These are phyloP conservation scores for Gallirallus australis DNA, from an alignment of 2,797 vertebrate species.

Conservation along the genomic window DNA sequence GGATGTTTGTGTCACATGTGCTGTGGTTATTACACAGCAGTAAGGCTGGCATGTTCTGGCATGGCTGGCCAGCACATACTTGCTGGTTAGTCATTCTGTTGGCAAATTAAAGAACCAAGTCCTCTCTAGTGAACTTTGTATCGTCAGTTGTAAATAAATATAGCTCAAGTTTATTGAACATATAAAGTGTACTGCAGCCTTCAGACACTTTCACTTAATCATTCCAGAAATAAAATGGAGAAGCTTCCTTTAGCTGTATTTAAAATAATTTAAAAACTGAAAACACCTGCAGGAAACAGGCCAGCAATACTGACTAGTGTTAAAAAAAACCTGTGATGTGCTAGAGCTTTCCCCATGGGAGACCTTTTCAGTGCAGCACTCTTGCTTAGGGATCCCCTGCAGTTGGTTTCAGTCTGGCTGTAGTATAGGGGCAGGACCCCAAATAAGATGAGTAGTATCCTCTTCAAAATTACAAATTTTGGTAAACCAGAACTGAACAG, in stretches of 20 bases:
- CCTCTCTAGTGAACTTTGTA: constrained; percentile 7
- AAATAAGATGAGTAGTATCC: not conserved
- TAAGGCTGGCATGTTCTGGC: not conserved
- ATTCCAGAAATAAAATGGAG: not conserved
- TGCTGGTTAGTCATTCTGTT: not conserved
- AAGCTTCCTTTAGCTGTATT: not conserved
- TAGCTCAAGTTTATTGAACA: not conserved
- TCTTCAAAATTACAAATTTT: not conserved
- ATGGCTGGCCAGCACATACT: not conserved
- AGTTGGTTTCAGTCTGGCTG: not conserved
- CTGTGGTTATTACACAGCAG: not conserved
- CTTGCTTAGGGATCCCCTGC: not conserved
- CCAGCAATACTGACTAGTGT: not conserved
- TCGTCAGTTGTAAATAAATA: not conserved
- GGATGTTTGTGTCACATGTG: not conserved
- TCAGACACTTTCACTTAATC: not conserved
- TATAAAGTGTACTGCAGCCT: not conserved
- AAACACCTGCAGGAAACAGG: not conserved
- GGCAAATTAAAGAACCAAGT: not conserved
- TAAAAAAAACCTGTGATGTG: not conserved
- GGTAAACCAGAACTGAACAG: not conserved
- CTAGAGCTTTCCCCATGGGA: not conserved
- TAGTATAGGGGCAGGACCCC: not conserved
- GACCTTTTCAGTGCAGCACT: not conserved
- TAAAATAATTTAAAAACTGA: not conserved